phyloP scores from a whole-genome alignment of 2,113 vertebrate species.

The Elachura formosa region DNA sequence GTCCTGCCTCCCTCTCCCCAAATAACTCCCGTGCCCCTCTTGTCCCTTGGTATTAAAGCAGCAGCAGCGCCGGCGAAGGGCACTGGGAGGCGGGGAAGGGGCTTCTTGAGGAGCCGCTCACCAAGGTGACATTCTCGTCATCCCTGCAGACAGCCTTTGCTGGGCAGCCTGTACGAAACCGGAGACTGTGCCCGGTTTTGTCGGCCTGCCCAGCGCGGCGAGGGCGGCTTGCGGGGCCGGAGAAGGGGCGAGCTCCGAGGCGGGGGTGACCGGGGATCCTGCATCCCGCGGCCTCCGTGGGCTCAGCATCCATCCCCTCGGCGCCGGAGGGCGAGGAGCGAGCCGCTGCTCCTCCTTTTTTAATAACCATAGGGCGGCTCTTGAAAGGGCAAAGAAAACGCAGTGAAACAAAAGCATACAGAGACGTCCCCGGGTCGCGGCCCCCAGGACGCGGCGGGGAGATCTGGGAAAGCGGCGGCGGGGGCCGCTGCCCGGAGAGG shows the following conservation, averaged over 20 bases:
- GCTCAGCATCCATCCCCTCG: not conserved
- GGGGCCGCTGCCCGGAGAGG: not conserved
- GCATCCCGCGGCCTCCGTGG: not conserved
- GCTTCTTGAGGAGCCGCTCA: not conserved
- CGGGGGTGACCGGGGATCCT: not conserved
- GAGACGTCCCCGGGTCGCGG: not conserved
- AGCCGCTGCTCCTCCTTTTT: not conserved
- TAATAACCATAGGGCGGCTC: not conserved
- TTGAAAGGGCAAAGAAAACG: not conserved
- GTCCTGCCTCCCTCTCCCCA: not conserved
- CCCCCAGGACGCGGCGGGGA: not conserved
- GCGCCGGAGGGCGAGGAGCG: not conserved
- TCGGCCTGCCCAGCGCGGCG: not conserved
- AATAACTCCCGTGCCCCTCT: rapidly evolving
- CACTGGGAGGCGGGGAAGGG: not conserved
- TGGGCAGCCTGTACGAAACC: not conserved
- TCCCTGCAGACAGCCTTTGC: not conserved
- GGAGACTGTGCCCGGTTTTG: too few species aligned
- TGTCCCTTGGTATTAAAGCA: not conserved
- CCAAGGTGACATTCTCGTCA: not conserved
- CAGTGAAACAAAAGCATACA: not conserved
- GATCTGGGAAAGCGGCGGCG: not conserved
- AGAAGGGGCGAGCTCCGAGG: not conserved
- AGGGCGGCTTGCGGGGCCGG: too few species aligned
- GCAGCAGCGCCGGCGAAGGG: not conserved